phyloP scores from a whole-genome alignment of 2,797 vertebrate species.

The Eidolon dupreanum region DNA sequence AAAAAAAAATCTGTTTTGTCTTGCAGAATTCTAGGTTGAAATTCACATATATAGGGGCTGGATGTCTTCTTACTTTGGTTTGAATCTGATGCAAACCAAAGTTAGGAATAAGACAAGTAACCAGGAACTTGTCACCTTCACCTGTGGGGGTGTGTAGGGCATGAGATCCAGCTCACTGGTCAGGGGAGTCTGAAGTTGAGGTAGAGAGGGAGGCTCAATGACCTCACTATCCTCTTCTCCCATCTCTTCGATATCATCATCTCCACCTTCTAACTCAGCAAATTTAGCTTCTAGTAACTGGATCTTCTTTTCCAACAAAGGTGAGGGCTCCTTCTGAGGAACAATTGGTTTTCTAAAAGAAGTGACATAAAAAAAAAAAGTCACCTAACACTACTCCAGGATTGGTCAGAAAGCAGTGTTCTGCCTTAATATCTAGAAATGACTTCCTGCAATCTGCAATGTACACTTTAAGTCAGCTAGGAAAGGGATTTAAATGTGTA shows the following conservation, averaged over 20 bases:
- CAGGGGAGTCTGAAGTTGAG: slow-evolving; percentile 93
- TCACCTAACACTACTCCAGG: neutral
- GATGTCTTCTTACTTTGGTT: slow-evolving; percentile 3
- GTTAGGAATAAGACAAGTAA: slow-evolving; percentile 27
- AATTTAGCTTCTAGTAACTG: slow-evolving; percentile 98
- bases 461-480: neutral
- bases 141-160: slow-evolving; percentile 97
- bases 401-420: slow-evolving; percentile 36
- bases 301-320: slow-evolving; percentile 97
- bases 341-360: slow-evolving; percentile 94
- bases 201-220: slow-evolving; percentile 91
- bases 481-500: neutral
- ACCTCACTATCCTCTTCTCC: slow-evolving; percentile 96
- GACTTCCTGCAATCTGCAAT: neutral
- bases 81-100: slow-evolving; percentile 43
- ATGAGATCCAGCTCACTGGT: slow-evolving; percentile 94
- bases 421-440: slow-evolving; percentile 32
- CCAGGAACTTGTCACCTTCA: slow-evolving; percentile 77
- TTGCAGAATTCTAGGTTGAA: slow-evolving; percentile 33
- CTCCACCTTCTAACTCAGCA: slow-evolving; percentile 94
- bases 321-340: slow-evolving; percentile 98
- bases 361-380: slow-evolving; percentile 40
- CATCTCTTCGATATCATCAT: slow-evolving; percentile 97
- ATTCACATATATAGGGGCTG: neutral
- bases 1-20: slow-evolving; percentile 13